Conservation (phyloP, 2,888 invertebrate species). For the Chrysolina oricalcia region DNA sequence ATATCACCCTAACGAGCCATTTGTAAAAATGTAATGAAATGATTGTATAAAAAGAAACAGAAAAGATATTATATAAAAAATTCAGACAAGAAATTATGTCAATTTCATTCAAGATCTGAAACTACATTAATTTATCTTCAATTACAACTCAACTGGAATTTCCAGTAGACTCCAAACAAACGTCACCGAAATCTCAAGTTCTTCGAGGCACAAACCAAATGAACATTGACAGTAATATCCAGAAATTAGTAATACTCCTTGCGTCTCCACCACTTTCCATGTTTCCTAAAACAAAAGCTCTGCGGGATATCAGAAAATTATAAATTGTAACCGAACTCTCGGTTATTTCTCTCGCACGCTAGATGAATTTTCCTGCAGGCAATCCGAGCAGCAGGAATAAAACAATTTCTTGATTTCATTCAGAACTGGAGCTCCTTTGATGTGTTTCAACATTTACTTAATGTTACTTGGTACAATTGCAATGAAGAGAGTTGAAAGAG, state of each 20-base stretch:
- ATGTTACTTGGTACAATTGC: slow-evolving; percentile 42
- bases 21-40: too few species aligned
- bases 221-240: slow-evolving; percentile 15
- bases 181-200: slow-evolving; percentile 1
- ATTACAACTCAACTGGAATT: slow-evolving; percentile 1
- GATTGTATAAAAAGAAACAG: too few species aligned
- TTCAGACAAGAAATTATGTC: neutral
- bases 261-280: neutral
- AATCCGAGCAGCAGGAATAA: neutral
- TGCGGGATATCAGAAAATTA: slow-evolving; percentile 20
- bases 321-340: neutral
- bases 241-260: slow-evolving; percentile 12
- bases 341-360: neutral
- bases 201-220: neutral
- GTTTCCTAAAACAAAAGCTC: slow-evolving; percentile 14
- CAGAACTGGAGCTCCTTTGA: slow-evolving; percentile 36
- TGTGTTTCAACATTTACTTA: slow-evolving; percentile 47
- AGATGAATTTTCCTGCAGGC: slow-evolving; percentile 8
- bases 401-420: slow-evolving; percentile 13
- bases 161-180: neutral
- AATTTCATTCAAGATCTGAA: neutral
- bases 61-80: too few species aligned
- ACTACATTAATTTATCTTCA: neutral
- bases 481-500: slow-evolving; percentile 43
- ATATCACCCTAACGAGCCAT: too few species aligned